Evolutionary conservation across 2,888 invertebrate genomes (phyloP), one percentile per base, ranked within the genome.

Genomic region (Cataglyphis rosenhaueri): DNA sequence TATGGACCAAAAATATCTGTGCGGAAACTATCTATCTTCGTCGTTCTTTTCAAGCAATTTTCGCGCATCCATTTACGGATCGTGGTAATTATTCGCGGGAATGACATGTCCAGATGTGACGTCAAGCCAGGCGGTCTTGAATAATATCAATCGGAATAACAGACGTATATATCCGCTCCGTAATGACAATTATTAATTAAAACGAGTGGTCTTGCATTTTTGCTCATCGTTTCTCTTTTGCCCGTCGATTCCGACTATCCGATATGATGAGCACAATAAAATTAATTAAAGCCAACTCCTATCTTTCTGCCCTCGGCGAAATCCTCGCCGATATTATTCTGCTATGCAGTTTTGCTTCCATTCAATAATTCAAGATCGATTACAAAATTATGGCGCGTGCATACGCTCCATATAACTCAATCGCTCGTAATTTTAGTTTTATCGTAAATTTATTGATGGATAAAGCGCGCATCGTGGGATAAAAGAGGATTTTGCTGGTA

Each of bases 141-240:
- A 71, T 79, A 59, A 59, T 71, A 59, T 79, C 55, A 79, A 70
- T 70, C 78, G 59, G 44, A 79, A 59, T 41, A 79, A 79, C 59
- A 59, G 71, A 79, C 59, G 59, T 15, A 12, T 15, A 12, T 44
- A 71, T 29, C 35, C 71, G 44, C n/a, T 44, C 44, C 71, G 25
- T 59, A 79, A 71, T 44, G 71, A 79, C 78, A 71, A 35, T 79
- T 79, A 79, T 79, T 70, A 71, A 79, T 79, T 70, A 71, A 79
- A 70, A 59, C 71, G 38, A 41, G 41, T 18, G 78, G n/a, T 48
- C 57, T 35, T 59, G 71, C 78, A 71, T 71, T 79, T 71, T 71
- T 59, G 70, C 32, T 4, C 15, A 29, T 29, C 35, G 1, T 57
- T 25, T 29, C 44, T 18, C 52, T 0, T n/a, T 10, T 3, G 4